Base-by-base conservation (phyloP, 2,113 vertebrate genomes). In the Ceyx melanurus region DNA sequence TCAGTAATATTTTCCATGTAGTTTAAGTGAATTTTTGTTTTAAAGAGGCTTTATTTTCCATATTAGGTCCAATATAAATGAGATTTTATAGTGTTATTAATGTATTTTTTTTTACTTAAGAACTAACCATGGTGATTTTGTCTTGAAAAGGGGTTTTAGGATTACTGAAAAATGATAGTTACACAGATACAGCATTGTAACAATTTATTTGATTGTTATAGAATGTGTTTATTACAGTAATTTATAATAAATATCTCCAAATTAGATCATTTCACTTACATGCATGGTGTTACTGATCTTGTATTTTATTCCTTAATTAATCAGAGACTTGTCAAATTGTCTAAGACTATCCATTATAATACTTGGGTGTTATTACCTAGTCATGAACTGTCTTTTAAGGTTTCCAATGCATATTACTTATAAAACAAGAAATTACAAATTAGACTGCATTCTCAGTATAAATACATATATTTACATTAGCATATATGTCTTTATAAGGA, bases 261-360 rank as follows among this genome's bases (percentile, higher is more conserved):
- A 95, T 93, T 56, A 62, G 66, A 9, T 87, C 85, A 93, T 79
- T 79, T 70, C 73, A 60, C 48, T 51, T 85, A 40, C 58, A 54
- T 82, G 57, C 42, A 53, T 94, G 73, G 16, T 66, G 18, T 6
- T 95, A 77, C 79, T 91, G 78, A 62, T 91, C 58, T 83, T 82
- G 67, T 89, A 40, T 87, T 96, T 72, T 72, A 26, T 72, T 89
- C 40, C 45, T 53, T 94, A 87, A 85, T 93, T 94, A 87, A 94
- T 91, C 84, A 89, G 75, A 66, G 50, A n/a, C 37, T 54, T 82
- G 26, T 68, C 1, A 15, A 37, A 83, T 64, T 43, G 15, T 10
- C 13, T 85, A 82, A 73, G 35, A 89, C 68, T 85, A 70, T 65
- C 71, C 74, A 33, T 91, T 79, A 25, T 74, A 86, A 78, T 71